Conservation (phyloP, 2,113 vertebrate species). For the Urocitellus parryii region DNA sequence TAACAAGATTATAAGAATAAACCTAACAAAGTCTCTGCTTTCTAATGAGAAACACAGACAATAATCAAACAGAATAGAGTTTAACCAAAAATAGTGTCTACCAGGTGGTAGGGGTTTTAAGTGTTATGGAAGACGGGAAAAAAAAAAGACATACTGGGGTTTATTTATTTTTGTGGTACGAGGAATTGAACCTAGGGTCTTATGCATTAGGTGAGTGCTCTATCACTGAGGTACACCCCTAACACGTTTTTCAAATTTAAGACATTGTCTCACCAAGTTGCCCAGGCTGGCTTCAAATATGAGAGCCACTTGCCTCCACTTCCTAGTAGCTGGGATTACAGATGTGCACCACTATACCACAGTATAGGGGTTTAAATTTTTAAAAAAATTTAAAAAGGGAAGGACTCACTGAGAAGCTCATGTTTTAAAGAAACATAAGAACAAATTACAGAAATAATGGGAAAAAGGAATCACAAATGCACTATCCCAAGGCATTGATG, state of each 20-base stretch:
- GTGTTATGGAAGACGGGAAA: slow-evolving; percentile 12
- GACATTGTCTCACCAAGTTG: background rate
- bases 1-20: slow-evolving; percentile 44
- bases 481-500: background rate
- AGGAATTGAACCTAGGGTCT: no score
- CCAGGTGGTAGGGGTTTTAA: background rate
- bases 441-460: background rate
- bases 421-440: background rate
- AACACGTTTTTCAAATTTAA: background rate
- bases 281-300: background rate
- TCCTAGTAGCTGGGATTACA: background rate
- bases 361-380: background rate
- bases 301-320: background rate
- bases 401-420: background rate
- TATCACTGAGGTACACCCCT: no score
- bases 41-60: slow-evolving; percentile 39
- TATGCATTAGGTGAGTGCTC: no score
- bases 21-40: background rate
- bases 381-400: background rate
- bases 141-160: background rate
- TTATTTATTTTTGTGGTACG: no score
- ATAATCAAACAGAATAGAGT: background rate
- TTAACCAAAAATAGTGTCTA: background rate
- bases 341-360: background rate
- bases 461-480: background rate